Conservation (phyloP, 2,888 invertebrate genomes). For the Rhamphomyia laevipes region DNA sequence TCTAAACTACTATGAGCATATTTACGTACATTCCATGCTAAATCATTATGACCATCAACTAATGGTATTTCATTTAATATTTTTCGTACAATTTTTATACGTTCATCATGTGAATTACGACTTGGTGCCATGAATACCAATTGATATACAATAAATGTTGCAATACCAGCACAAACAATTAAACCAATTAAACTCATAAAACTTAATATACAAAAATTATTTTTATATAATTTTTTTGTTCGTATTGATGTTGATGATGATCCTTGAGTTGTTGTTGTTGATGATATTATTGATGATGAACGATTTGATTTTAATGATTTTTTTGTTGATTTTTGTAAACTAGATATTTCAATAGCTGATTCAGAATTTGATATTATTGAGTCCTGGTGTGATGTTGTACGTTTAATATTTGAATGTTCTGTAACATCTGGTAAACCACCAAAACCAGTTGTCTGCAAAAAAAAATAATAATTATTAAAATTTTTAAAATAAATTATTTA, state of each 20-base stretch:
- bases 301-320: constrained; percentile 25
- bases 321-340: constrained; percentile 34
- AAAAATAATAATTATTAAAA: constrained; percentile 3
- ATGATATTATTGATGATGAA: constrained; percentile 10
- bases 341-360: constrained; percentile 28
- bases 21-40: constrained; percentile 81
- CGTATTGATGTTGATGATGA: constrained; percentile 14
- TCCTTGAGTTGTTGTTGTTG: neutral
- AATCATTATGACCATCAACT: constrained; percentile 67
- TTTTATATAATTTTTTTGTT: constrained; percentile 1
- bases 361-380: constrained; percentile 21
- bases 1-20: constrained; percentile 71
- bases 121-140: constrained; percentile 34
- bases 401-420: constrained; percentile 37
- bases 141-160: constrained; percentile 32
- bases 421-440: constrained; percentile 38
- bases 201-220: constrained; percentile 28
- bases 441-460: constrained; percentile 35
- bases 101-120: constrained; percentile 37
- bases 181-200: constrained; percentile 31
- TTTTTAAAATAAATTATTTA: too few relatives aligned
- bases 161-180: constrained; percentile 27
- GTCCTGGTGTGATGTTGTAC: constrained; percentile 34
- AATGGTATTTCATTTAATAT: constrained; percentile 35
- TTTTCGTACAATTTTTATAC: constrained; percentile 35